Evolutionary conservation across 1,140 invertebrate species (phyloP).

Genomic region (Monochamus saltuarius): DNA sequence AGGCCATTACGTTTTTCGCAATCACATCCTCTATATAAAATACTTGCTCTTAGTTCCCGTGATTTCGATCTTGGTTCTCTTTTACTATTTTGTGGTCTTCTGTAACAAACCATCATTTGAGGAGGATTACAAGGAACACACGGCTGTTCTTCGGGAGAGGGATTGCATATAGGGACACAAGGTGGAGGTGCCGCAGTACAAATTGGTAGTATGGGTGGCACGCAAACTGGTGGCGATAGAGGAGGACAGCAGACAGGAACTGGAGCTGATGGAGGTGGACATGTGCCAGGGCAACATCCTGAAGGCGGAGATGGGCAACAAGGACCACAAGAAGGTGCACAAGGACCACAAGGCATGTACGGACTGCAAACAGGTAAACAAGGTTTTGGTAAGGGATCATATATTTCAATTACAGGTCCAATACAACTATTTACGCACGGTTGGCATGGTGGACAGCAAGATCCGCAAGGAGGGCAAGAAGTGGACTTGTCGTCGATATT

Average conservation of each 20-base stretch:
- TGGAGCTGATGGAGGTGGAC: conserved; percentile 33
- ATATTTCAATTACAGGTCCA: conserved; percentile 48
- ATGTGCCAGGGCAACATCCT: conserved; percentile 38
- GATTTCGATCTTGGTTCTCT: conserved; percentile 56
- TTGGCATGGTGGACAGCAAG: conserved; percentile 25
- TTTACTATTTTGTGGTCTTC: conserved; percentile 25
- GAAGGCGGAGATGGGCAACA: conserved; percentile 41
- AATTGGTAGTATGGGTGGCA: conserved; percentile 42
- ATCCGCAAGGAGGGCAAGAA: conserved; percentile 31
- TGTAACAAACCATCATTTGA: conserved; percentile 49
- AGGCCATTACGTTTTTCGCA: conserved; percentile 72
- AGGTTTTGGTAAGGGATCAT: conserved; percentile 48
- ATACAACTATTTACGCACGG: conserved; percentile 33
- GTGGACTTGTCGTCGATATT: conserved; percentile 40
- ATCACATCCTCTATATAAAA: conserved; percentile 68
- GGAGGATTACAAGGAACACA: conserved; percentile 49
- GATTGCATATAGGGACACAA: conserved; percentile 41
- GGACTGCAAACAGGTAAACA: conserved; percentile 46
- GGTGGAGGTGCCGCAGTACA: conserved; percentile 43
- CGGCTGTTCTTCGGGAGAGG: conserved; percentile 41
- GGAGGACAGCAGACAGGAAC: conserved; percentile 28
- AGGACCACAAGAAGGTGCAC: conserved; percentile 27
- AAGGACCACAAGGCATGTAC: conserved; percentile 23
- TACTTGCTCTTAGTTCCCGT: conserved; percentile 65
- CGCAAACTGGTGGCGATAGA: conserved; percentile 27